Conservation (phyloP, 2,888 invertebrate species). For the Leucophenga montana region DNA sequence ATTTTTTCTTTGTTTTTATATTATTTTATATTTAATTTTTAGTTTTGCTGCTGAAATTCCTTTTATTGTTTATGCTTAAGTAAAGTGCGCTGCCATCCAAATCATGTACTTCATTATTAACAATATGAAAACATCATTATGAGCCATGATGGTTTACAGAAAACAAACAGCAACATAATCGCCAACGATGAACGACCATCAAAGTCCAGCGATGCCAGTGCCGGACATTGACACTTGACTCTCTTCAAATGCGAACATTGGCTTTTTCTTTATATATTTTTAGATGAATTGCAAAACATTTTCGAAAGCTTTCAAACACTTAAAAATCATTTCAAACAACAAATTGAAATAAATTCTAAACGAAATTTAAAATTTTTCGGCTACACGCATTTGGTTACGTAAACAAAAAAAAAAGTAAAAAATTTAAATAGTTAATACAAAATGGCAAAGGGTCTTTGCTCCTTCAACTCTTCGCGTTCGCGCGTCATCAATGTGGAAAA, state of each 20-base stretch:
- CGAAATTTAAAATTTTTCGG: no score
- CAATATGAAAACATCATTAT: conserved; percentile 46
- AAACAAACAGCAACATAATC: background rate
- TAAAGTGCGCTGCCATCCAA: conserved; percentile 53
- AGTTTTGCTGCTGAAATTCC: conserved; percentile 5
- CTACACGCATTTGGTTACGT: background rate
- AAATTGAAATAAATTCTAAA: background rate
- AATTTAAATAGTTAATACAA: background rate
- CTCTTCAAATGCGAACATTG: conserved; percentile 34
- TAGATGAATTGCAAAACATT: no score
- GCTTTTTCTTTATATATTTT: background rate
- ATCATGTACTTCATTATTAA: conserved; percentile 54
- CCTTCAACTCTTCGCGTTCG: background rate
- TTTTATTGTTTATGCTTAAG: background rate
- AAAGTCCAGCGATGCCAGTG: conserved; percentile 3
- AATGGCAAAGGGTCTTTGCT: no score
- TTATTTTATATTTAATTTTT: conserved; percentile 1
- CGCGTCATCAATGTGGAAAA: conserved; percentile 5
- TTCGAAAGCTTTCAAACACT: no score
- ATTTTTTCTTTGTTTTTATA: background rate
- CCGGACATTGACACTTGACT: conserved; percentile 64
- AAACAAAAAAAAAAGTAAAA: background rate
- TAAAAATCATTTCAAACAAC: background rate
- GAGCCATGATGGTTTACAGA: conserved; percentile 1
- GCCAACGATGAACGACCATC: background rate